Evolutionary conservation across 2,888 invertebrate species (phyloP), one percentile per base, ranked within the genome.

Genomic region (Ernsta delagoae): DNA sequence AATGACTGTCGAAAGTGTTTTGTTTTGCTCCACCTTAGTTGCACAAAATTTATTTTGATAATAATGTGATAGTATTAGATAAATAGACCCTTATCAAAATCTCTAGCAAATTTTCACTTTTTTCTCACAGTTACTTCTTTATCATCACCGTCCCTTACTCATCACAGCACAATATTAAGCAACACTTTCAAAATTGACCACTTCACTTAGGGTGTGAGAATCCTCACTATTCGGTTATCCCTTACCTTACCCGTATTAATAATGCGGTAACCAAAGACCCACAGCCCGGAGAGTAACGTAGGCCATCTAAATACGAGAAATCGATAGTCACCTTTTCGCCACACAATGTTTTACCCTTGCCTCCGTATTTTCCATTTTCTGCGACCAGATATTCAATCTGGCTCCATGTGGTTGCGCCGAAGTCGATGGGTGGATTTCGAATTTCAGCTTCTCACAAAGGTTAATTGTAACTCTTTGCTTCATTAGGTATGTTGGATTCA

Each of bases 251-350:
- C 65, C 65, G 16, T n/a, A 65, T 65, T 65, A 65, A 65, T 65
- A 65, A 65, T 57, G 45, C 50, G 65, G 45, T 45, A 65, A 39
- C 65, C 59, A 50, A 45, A 31, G 36, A 39, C 39, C 36, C 50
- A 50, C 12, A 36, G n/a, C 43, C 54, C 68, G 60, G 71, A 68
- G 65, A 72, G 71, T 73, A 70, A 75, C 72, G 73, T 72, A 76
- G 12, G 73, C 75, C 74, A 77, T 74, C 70, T 41, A 7, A 41
- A 75, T 74, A 24, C 1, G 24, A 24, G 75, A 77, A 75, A 81
- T 82, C 79, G 78, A 82, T 79, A 78, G 73, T 73, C 72, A 75
- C 72, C 76, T 78, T 76, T 76, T 75, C 71, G 75, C 73, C 70
- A 73, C 73, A 53, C 24, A 45, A 56, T 66, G 36, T n/a, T 65